Evolutionary conservation across 1,140 invertebrate genomes (phyloP).

Genomic region (Chrysoperla carnea): DNA sequence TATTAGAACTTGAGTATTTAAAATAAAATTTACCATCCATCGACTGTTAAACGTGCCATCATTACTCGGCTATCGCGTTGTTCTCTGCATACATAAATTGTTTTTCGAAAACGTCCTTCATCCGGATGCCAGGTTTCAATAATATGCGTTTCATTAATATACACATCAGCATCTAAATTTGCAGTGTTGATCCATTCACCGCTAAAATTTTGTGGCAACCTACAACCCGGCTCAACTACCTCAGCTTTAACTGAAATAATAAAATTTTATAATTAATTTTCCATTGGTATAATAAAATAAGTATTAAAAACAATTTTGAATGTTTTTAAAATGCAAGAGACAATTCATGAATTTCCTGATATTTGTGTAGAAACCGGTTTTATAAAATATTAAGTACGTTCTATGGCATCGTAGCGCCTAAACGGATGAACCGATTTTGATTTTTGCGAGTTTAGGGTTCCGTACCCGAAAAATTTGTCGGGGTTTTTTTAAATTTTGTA

Average conservation of each 20-base stretch:
- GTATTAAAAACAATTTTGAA: too few species aligned
- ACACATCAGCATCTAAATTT: conserved; percentile 84
- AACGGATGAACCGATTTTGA: too few species aligned
- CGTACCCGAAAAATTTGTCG: too few species aligned
- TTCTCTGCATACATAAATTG: conserved; percentile 90
- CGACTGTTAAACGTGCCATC: conserved; percentile 89
- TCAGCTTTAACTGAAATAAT: conserved; percentile 51
- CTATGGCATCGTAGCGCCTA: too few species aligned
- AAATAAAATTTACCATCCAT: conserved; percentile 59
- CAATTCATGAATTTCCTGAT: too few species aligned
- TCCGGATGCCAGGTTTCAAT: conserved; percentile 90
- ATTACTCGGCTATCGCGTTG: conserved; percentile 73
- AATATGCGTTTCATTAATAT: conserved; percentile 91
- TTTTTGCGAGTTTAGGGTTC: too few species aligned
- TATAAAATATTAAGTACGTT: too few species aligned
- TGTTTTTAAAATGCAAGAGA: too few species aligned
- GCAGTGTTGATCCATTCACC: conserved; percentile 95
- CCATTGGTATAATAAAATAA: too few species aligned
- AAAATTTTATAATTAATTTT: conserved; percentile 5
- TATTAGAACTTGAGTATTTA: too few species aligned
- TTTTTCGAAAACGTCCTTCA: conserved; percentile 66
- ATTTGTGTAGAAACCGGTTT: too few species aligned
- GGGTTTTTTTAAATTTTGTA: too few species aligned
- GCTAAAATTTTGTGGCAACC: conserved; percentile 81
- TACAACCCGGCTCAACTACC: conserved; percentile 76